Conservation (phyloP, 2,113 vertebrate genomes). For the Gymnorhina tibicen region DNA sequence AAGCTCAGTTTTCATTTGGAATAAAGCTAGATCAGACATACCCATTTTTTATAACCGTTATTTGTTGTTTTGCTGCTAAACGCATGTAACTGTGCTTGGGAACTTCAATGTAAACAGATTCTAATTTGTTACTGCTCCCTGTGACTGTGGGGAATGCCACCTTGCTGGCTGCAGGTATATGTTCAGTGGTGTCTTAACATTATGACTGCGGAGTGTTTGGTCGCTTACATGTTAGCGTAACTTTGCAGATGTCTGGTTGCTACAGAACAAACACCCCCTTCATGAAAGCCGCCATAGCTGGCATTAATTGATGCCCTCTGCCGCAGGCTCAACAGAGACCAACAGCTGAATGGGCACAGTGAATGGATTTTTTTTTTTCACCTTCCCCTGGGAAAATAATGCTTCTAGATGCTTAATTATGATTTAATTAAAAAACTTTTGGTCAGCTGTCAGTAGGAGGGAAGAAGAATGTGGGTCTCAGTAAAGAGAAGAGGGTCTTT, state of each 20-base stretch:
- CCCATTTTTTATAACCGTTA: rapidly evolving
- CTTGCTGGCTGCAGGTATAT: not conserved
- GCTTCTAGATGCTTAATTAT: constrained; percentile 35
- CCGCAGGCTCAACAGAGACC: not conserved
- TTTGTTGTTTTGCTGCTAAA: not conserved
- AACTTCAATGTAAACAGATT: not conserved
- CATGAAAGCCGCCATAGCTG: not conserved
- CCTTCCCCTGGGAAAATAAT: not conserved
- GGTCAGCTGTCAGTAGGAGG: not conserved
- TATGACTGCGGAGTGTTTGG: not conserved
- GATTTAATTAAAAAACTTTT: constrained; percentile 12
- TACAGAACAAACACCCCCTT: not conserved
- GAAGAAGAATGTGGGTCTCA: not conserved
- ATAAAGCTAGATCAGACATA: not conserved
- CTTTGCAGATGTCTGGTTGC: not conserved
- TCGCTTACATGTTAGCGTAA: not conserved
- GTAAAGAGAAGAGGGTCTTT: not conserved
- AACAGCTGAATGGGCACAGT: not conserved
- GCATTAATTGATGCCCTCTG: not conserved
- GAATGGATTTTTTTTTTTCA: not conserved
- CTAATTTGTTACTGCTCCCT: rapidly evolving
- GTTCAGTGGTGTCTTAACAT: not conserved
- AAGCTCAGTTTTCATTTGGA: not conserved
- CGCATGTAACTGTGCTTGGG: not conserved
- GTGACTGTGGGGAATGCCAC: not conserved